These are phyloP conservation scores for Drosophila dunni DNA, from an alignment of 1,140 invertebrate genomes.

Conservation along the genomic window DNA sequence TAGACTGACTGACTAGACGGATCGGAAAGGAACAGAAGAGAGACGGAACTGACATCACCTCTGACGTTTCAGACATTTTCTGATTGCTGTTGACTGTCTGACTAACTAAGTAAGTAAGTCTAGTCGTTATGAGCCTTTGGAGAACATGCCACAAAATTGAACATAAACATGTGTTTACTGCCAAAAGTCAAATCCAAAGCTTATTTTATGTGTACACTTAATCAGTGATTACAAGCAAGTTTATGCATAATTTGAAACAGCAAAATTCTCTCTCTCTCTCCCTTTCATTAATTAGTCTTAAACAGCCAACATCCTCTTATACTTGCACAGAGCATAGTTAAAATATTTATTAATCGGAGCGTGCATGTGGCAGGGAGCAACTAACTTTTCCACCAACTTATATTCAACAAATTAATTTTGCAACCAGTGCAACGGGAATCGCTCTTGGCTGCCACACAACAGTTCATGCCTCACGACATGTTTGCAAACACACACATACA, in stretches of 20 bases:
- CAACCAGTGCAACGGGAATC: conserved; percentile 39
- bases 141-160: conserved; percentile 50
- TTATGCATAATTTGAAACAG: conserved; percentile 59
- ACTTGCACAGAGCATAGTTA: conserved; percentile 14
- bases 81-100: conserved; percentile 13
- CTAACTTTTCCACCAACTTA: conserved; percentile 77
- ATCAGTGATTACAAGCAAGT: conserved; percentile 33
- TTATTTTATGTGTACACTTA: conserved; percentile 43
- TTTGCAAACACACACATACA: background rate
- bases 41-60: background rate
- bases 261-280: conserved; percentile 42
- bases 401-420: conserved; percentile 83
- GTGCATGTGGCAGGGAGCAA: conserved; percentile 16
- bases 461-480: conserved; percentile 7
- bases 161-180: conserved; percentile 65
- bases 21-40: background rate
- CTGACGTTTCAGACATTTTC: conserved; percentile 15
- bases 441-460: conserved; percentile 13
- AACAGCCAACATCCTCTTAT: conserved; percentile 5
- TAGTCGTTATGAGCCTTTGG: conserved; percentile 9
- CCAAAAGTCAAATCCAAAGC: conserved; percentile 36
- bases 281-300: conserved; percentile 61
- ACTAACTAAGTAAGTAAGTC: background rate
- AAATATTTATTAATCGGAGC: conserved; percentile 70
- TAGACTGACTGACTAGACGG: conserved; percentile 15